Conservation (phyloP, 2,888 invertebrate species). For the Ophonus ardosiacus region DNA sequence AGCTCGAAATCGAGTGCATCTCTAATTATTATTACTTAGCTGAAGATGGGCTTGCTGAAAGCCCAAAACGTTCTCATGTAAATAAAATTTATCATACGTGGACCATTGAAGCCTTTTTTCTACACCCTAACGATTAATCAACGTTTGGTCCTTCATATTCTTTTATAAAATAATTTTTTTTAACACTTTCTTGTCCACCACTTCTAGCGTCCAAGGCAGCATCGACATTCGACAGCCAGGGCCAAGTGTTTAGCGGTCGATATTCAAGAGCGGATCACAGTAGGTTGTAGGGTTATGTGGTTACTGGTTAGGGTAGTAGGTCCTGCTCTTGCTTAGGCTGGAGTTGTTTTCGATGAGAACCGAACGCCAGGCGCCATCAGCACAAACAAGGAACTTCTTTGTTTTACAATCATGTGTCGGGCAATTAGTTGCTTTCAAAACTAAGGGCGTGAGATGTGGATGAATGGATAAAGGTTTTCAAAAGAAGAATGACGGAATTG, state of each 20-base stretch:
- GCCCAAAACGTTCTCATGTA: no score
- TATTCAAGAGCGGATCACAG: constrained; percentile 17
- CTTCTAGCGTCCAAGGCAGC: background rate
- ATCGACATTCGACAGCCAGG: background rate
- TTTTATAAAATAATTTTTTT: no score
- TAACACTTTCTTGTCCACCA: no score
- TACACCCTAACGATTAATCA: no score
- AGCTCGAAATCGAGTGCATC: no score
- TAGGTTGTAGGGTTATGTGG: constrained; percentile 1
- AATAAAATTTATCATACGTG: no score
- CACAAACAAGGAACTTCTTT: background rate
- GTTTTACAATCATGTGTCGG: background rate
- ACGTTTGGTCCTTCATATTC: no score
- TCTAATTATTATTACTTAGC: no score
- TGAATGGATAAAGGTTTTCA: background rate
- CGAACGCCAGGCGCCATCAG: background rate
- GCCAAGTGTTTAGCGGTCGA: constrained; percentile 22
- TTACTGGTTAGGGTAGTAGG: no score
- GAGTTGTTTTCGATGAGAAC: no score
- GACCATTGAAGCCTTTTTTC: no score
- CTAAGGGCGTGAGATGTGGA: background rate
- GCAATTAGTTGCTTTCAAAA: background rate
- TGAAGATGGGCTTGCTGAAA: no score
- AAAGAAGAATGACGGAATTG: background rate
- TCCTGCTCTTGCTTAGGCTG: background rate